These are phyloP conservation scores for Desmophyllum pertusum DNA, from an alignment of 92 coral and sea anemone species.

Conservation along the genomic window DNA sequence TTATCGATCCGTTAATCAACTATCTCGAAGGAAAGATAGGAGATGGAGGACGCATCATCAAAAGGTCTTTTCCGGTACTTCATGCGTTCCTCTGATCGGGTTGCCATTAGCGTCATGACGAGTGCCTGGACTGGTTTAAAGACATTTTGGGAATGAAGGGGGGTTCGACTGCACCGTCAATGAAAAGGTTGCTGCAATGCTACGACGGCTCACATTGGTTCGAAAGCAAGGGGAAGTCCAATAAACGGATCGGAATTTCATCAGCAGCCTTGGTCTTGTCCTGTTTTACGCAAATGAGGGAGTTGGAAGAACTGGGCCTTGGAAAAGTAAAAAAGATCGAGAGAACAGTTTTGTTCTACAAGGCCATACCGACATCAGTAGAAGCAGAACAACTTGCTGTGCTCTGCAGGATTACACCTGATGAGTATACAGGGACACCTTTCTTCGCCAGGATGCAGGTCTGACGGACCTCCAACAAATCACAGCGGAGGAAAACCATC, in stretches of 20 bases:
- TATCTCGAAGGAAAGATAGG: slow-evolving; percentile 26
- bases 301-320: slow-evolving; percentile 31
- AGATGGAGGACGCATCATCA: slow-evolving; percentile 25
- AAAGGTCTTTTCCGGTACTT: slow-evolving; percentile 31
- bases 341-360: slow-evolving; percentile 20
- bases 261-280: slow-evolving; percentile 42
- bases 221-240: slow-evolving; percentile 28
- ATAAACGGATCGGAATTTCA: slow-evolving; percentile 4
- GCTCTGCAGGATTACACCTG: slow-evolving; percentile 11
- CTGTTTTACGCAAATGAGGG: slow-evolving; percentile 34
- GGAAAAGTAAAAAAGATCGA: slow-evolving; percentile 31
- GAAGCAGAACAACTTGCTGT: slow-evolving; percentile 19
- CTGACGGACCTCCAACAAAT: slow-evolving; percentile 18
- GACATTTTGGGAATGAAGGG: slow-evolving; percentile 24
- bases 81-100: neutral
- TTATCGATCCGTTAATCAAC: slow-evolving; percentile 18
- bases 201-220: slow-evolving; percentile 35
- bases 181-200: slow-evolving; percentile 42
- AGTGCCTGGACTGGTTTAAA: slow-evolving; percentile 39
- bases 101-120: slow-evolving; percentile 26
- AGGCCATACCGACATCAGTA: slow-evolving; percentile 22
- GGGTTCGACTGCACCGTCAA: slow-evolving; percentile 24
- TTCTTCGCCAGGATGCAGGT: slow-evolving; percentile 15
- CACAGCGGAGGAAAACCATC: slow-evolving; percentile 38
- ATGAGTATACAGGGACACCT: slow-evolving; percentile 16